These are phyloP conservation scores for Notocelia uddmanniana DNA, from an alignment of 2,888 invertebrate genomes.

Conservation along the genomic window DNA sequence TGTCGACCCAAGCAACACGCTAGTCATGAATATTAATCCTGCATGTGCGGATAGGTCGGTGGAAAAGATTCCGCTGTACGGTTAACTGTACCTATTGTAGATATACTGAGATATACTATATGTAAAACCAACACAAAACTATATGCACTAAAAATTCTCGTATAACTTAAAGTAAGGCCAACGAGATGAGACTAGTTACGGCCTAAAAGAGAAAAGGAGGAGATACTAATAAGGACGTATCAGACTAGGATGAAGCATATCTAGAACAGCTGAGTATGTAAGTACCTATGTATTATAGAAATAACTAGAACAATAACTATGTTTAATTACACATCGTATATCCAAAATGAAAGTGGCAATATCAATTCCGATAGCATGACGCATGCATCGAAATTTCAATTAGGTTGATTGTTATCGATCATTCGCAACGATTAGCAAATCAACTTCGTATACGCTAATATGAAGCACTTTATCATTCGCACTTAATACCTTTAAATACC, in stretches of 20 bases:
- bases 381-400: constrained; percentile 21
- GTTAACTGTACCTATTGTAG: constrained; percentile 55
- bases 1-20: constrained; percentile 31
- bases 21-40: constrained; percentile 43
- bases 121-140: constrained; percentile 55
- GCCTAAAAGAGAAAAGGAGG: too few relatives aligned
- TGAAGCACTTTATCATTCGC: background rate
- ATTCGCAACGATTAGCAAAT: constrained; percentile 23
- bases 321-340: background rate
- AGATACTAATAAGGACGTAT: too few relatives aligned
- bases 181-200: too few relatives aligned
- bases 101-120: constrained; percentile 59
- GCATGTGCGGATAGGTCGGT: constrained; percentile 27
- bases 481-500: background rate
- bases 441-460: constrained; percentile 5
- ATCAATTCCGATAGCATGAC: constrained; percentile 12
- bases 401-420: constrained; percentile 30
- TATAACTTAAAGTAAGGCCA: background rate
- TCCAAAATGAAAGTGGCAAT: background rate
- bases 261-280: too few relatives aligned
- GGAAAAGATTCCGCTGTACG: constrained; percentile 17
- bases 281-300: too few relatives aligned
- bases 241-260: too few relatives aligned
- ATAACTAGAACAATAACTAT: background rate
- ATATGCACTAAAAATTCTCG: background rate